Base-by-base conservation (phyloP, 2,797 vertebrate genomes). In the Lycodopsis pacificus region DNA sequence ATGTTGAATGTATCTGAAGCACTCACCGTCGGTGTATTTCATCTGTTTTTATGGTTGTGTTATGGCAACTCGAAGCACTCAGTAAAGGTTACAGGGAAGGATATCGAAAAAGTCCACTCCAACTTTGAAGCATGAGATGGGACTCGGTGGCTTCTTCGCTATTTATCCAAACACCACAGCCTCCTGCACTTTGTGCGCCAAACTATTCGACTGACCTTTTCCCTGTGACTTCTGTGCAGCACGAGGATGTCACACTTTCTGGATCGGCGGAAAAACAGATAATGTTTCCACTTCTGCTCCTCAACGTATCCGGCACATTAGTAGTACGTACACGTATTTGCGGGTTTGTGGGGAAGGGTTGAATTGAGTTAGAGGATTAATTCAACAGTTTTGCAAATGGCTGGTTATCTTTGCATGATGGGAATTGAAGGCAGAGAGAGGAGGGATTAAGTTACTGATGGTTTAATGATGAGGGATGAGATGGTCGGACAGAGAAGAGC, bases 351-450 rank as follows among this genome's bases (percentile, higher is more conserved):
- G 9, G 8, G 17, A 2, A 62, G 32, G 38, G 9, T 44, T 40
- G 25, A 70, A 22, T 44, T 27, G 38, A 75, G 65, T 49, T 51
- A 25, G 58, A 54, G 62, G 42, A 68, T 79, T 81, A 64, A 67
- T 32, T 70, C 20, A 62, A 71, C 32, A 48, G 22, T 57, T 34
- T 63, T 25, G 53, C 17, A 30, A 46, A 44, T 49, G 15, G 22
- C 40, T 62, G 27, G 3, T 58, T 70, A 63, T 36, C 81, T 38
- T 68, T 64, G n/a, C 42, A 72, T 73, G 56, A 64, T 27, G 27
- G 67, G 25, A 36, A 53, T 38, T n/a, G 64, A 66, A 71, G 49
- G 49, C 36, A n/a, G 15, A 10, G 48, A 38, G 34, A 22, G 65
- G 48, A 48, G 0, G 38, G 12, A 30, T 49, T 49, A 25, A 61